A percentile compares a stretch with the other conserved stretches of the same genome.
phyloP scores from a whole-genome alignment of 2,797 vertebrate species.

The Melanotaenia nigrans region DNA sequence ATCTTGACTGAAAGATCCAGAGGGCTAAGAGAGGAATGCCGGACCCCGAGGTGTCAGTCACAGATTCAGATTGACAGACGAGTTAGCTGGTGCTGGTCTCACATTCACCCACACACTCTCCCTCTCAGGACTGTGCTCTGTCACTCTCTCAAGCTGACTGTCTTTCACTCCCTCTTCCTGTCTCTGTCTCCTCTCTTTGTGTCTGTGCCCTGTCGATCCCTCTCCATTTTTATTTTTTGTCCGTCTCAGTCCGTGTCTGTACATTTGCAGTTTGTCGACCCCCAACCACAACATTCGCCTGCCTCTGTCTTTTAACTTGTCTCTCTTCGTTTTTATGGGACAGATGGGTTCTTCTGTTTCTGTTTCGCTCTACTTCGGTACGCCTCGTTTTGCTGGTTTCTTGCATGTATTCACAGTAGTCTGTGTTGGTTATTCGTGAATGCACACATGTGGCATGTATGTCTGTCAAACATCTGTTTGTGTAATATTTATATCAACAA shows the following conservation, averaged over 20 bases:
- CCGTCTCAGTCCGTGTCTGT: constrained; percentile 51
- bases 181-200: constrained; percentile 51
- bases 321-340: constrained; percentile 57
- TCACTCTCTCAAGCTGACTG: constrained; percentile 68
- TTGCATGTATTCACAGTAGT: constrained; percentile 24
- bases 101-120: constrained; percentile 73
- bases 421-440: constrained; percentile 46
- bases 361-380: constrained; percentile 36
- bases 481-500: constrained; percentile 2
- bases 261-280: constrained; percentile 62
- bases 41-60: constrained; percentile 76
- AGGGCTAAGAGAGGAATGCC: constrained; percentile 54
- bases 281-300: neutral
- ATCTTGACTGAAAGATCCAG: constrained; percentile 72
- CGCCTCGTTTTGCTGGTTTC: constrained; percentile 30
- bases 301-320: constrained; percentile 46
- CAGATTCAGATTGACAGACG: constrained; percentile 74
- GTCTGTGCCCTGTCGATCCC: constrained; percentile 12
- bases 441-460: constrained; percentile 21
- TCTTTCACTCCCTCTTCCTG: constrained; percentile 66
- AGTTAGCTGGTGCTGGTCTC: constrained; percentile 65
- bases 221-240: constrained; percentile 30
- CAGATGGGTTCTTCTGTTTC: constrained; percentile 67
- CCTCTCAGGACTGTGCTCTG: constrained; percentile 69
- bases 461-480: constrained; percentile 23